These are phyloP conservation scores for Sialis fuliginosa DNA, from an alignment of 2,888 invertebrate species.

Conservation along the genomic window DNA sequence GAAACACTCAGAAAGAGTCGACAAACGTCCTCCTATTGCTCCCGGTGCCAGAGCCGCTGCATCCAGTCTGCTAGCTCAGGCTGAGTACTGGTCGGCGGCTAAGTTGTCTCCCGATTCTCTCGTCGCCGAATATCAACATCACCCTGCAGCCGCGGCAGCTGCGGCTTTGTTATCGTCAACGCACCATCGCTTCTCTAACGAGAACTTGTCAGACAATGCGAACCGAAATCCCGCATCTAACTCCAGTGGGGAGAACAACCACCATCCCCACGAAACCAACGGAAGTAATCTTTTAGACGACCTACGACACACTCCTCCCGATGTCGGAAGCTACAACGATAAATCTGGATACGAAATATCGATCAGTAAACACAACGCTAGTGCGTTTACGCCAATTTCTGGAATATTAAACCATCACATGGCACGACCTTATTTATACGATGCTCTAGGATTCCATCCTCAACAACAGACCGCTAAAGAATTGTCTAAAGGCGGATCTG, in stretches of 20 bases:
- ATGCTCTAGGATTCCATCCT: conserved; percentile 71
- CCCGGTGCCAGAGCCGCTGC: conserved; percentile 22
- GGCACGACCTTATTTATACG: conserved; percentile 76
- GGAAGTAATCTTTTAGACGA: conserved; percentile 9
- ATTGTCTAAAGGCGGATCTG: conserved; percentile 19
- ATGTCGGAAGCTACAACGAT: neutral
- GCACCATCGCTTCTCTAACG: neutral
- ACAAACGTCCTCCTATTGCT: conserved; percentile 70
- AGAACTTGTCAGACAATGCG: neutral
- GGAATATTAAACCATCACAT: conserved; percentile 58
- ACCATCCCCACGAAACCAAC: conserved; percentile 4
- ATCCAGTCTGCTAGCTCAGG: conserved; percentile 29
- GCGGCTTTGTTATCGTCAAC: conserved; percentile 10
- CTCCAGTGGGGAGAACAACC: neutral
- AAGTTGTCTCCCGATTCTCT: conserved; percentile 49
- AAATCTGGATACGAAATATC: conserved; percentile 29
- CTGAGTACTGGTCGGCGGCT: conserved; percentile 56
- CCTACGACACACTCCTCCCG: conserved; percentile 5
- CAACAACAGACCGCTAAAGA: conserved; percentile 30
- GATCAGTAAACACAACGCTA: conserved; percentile 40
- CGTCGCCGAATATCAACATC: conserved; percentile 4
- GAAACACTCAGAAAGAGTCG: conserved; percentile 87
- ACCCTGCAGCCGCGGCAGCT: conserved; percentile 21
- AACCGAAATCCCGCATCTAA: neutral
- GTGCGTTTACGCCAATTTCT: conserved; percentile 89